Base-by-base conservation (phyloP, 2,888 invertebrate species). In the Leptothorax acervorum region DNA sequence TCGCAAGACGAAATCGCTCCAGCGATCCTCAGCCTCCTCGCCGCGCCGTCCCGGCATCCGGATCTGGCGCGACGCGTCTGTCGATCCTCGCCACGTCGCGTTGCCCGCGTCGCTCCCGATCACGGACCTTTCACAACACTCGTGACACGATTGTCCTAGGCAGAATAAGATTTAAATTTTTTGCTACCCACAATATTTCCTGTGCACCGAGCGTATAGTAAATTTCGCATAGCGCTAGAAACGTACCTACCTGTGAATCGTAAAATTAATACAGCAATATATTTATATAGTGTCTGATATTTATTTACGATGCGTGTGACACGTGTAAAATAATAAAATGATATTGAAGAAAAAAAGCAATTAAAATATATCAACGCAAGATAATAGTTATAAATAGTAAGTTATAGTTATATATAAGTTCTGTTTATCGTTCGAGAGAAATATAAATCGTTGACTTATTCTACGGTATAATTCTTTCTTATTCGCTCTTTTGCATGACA, bases 1-100 rank as follows among this genome's bases (percentile, higher is more conserved):
- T 65, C 55, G 71, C 45, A 8, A 45, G 45, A 45, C 51, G 70
- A 83, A 86, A 87, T 88, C 87, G 86, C 63, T 51, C 35, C 83
- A 66, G 39, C 74, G 84, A 88, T 53, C 81, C 39, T 78, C n/a
- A 12, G 83, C 74, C 81, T 84, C 75, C 81, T 78, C 42, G 35
- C 35, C 4, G 35, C 35, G 31, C 60, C 60, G 75, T 65, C 62
- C 35, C 48, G 31, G 39, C 51, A 63, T 51, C 31, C 74, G 66
- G 68, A 75, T 75, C 70, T 71, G 57, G 62, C 78, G 66, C 84
- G 79, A 85, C 82, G 81, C 86, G 82, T 71, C 66, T 62, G 60
- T 53, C 82, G 87, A 83, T 88, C 71, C 84, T 83, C 78, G 68
- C 62, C 73, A 55, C 79, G 18, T 76, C 39, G 42, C 18, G 11